Evolutionary conservation across 2,113 vertebrate species (phyloP).

Genomic region (Halcyon malimbica): DNA sequence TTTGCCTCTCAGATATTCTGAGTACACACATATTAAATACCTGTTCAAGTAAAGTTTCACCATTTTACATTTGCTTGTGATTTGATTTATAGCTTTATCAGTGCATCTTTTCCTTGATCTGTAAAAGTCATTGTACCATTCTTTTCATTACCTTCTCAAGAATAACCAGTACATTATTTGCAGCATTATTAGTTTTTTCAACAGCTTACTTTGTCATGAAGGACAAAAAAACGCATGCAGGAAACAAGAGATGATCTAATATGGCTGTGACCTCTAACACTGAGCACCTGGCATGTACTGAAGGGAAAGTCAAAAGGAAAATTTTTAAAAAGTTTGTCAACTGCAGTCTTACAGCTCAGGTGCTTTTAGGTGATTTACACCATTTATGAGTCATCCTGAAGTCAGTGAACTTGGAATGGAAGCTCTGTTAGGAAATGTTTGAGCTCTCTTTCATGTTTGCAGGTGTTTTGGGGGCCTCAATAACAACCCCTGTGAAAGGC

Average conservation of each 20-base stretch:
- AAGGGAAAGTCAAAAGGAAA: neutral
- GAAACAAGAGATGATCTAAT: conserved; percentile 10
- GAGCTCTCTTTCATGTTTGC: neutral
- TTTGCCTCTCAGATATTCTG: neutral
- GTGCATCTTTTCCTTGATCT: neutral
- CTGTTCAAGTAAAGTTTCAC: neutral
- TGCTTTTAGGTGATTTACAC: neutral
- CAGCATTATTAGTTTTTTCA: neutral
- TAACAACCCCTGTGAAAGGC: neutral
- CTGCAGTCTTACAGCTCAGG: neutral
- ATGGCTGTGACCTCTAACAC: neutral
- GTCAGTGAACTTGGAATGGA: neutral
- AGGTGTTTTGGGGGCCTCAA: neutral
- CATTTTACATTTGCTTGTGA: neutral
- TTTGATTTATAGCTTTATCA: conserved; percentile 10
- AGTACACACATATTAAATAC: neutral
- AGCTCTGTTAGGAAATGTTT: neutral
- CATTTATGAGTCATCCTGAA: neutral
- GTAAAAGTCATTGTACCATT: neutral
- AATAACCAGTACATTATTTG: neutral
- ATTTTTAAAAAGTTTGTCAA: neutral
- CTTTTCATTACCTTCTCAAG: conserved; percentile 30
- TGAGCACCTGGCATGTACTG: neutral
- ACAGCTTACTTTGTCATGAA: neutral
- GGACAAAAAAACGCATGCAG: neutral